These are phyloP conservation scores for Semotilus atromaculatus DNA, from an alignment of 2,797 vertebrate species.

Conservation along the genomic window DNA sequence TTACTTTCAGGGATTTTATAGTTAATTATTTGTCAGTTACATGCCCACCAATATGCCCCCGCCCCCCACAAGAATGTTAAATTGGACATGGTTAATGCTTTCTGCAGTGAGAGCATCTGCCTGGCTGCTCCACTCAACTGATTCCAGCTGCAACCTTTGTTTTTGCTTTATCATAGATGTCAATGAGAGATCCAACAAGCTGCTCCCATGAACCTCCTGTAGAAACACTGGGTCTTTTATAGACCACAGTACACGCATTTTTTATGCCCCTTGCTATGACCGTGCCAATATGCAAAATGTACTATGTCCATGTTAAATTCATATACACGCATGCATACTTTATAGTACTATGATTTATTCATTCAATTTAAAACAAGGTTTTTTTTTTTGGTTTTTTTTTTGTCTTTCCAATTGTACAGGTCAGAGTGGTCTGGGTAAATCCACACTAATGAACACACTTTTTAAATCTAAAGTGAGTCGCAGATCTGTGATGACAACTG, in stretches of 20 bases:
- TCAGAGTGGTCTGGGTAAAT: conserved; percentile 96
- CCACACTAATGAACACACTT: conserved; percentile 97
- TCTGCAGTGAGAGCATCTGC: conserved; percentile 9
- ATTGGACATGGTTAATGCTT: not conserved
- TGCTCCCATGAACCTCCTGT: not conserved
- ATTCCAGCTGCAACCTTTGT: conserved; percentile 22
- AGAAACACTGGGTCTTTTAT: not conserved
- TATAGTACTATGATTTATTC: no score
- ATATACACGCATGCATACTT: no score
- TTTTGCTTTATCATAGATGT: conserved; percentile 27
- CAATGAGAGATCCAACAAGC: conserved; percentile 10
- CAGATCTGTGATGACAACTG: conserved; percentile 84
- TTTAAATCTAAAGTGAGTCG: conserved; percentile 99
- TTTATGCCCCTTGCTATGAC: no score
- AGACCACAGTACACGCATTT: no score
- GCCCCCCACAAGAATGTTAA: not conserved
- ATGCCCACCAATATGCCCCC: no score
- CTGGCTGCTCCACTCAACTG: not conserved
- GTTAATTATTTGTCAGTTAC: not conserved
- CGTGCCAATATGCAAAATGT: no score
- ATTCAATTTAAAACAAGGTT: no score
- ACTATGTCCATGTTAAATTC: no score
- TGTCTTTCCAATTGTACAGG: conserved; percentile 73
- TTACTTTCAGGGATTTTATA: not conserved
- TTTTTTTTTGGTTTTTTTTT: not conserved